These are phyloP conservation scores for Bursaphelenchus mucronatus DNA, from an alignment of 1,140 invertebrate genomes.

Conservation along the genomic window DNA sequence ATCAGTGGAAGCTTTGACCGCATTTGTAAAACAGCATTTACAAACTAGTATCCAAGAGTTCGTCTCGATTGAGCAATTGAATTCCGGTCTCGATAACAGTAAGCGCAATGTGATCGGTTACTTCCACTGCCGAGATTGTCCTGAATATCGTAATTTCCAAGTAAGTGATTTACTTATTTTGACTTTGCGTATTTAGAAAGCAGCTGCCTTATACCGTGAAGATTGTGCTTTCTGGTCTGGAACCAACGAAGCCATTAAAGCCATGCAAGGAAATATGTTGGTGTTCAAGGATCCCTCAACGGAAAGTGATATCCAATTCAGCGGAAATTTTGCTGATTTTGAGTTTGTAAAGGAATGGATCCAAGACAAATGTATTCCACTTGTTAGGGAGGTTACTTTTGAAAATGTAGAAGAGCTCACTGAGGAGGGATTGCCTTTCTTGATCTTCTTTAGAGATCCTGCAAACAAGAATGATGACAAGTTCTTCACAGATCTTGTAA, in stretches of 20 bases:
- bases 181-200: slow-evolving; percentile 45
- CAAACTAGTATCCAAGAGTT: slow-evolving; percentile 57
- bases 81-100: slow-evolving; percentile 38
- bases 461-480: slow-evolving; percentile 55
- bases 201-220: slow-evolving; percentile 54
- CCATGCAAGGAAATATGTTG: slow-evolving; percentile 47
- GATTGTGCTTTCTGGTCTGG: slow-evolving; percentile 56
- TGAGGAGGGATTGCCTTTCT: slow-evolving; percentile 94
- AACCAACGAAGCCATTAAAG: slow-evolving; percentile 35
- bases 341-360: slow-evolving; percentile 73
- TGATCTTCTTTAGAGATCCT: slow-evolving; percentile 82
- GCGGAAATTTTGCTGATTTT: slow-evolving; percentile 63
- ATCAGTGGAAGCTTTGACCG: slow-evolving; percentile 57
- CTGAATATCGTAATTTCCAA: slow-evolving; percentile 56
- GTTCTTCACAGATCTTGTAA: slow-evolving; percentile 53
- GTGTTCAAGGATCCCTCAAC: slow-evolving; percentile 54
- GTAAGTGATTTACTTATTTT: slow-evolving; percentile 22
- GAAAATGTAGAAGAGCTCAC: slow-evolving; percentile 95
- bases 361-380: slow-evolving; percentile 72
- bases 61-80: slow-evolving; percentile 37
- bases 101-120: slow-evolving; percentile 59
- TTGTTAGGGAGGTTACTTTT: slow-evolving; percentile 85
- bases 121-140: slow-evolving; percentile 44
- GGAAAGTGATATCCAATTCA: slow-evolving; percentile 60
- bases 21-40: slow-evolving; percentile 55